Evolutionary conservation across 2,888 invertebrate species (phyloP), one percentile per base, ranked within the genome.

Genomic region (Hofmannophila pseudospretella): DNA sequence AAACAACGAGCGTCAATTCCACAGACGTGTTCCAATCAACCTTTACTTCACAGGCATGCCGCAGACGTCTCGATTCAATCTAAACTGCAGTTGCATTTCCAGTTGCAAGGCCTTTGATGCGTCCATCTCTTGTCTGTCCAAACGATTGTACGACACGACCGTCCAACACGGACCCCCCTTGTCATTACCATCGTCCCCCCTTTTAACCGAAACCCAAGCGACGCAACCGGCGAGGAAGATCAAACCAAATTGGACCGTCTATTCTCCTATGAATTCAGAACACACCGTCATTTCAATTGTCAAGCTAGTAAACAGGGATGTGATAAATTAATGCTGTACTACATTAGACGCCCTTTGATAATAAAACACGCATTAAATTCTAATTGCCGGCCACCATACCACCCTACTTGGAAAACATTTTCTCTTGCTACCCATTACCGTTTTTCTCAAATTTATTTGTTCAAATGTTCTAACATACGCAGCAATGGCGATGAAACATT

Each of bases 91-190:
- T 80, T 82, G 84, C 81, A 79, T 79, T 77, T 77, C 69, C 76
- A 77, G 76, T 72, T 73, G 71, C 74, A 62, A 67, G 60, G 71
- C 79, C 84, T 85, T 85, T 85, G 82, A 85, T 81, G 76, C 78
- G 81, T 84, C 85, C 84, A 78, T 82, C 85, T 79, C 67, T 79
- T 85, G 85, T 85, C 85, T 80, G 77, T 81, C 79, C 70, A 66
- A 72, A 77, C 77, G 78, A 82, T 79, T 82, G 79, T 77, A 60
- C 60, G 66, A 60, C 58, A 58, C 56, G 52, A 54, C 82, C 79
- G 68, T 39, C 28, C 32, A 31, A 56, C 38, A 53, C 26, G 56
- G 84, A 75, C 52, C 74, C 47, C 54, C 44, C 39, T 38, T 57
- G 52, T 49, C 53, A 53, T 51, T 45, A 54, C 49, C 45, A 56